phyloP scores from a whole-genome alignment of 2,113 vertebrate genomes.

The Dascyllus trimaculatus region DNA sequence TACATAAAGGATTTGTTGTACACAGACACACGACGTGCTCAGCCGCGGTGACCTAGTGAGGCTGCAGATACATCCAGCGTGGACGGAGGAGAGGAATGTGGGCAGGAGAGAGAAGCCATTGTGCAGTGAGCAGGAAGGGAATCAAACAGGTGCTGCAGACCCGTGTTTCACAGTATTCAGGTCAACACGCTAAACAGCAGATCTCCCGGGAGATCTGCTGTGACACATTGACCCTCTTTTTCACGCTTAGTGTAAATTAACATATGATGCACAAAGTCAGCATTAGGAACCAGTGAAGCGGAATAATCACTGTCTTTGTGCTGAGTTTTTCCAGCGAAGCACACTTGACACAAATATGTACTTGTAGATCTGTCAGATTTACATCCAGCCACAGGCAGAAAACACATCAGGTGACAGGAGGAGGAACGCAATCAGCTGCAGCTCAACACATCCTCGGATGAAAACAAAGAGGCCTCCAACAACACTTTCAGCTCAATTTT shows the following conservation, averaged over 20 bases:
- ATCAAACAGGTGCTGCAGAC: conserved; percentile 79
- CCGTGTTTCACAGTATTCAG: conserved; percentile 57
- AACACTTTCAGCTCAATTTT: not conserved
- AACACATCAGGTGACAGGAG: not conserved
- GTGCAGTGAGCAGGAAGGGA: conserved; percentile 53
- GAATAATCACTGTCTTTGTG: conserved; percentile 48
- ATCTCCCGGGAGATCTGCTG: conserved; percentile 59
- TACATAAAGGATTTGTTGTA: conserved; percentile 61
- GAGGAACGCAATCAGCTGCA: not conserved
- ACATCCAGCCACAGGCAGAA: conserved; percentile 6
- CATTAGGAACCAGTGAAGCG: conserved; percentile 54
- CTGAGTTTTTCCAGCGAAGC: conserved; percentile 27
- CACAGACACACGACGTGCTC: conserved; percentile 20
- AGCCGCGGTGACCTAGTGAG: conserved; percentile 48
- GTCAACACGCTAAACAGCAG: conserved; percentile 64
- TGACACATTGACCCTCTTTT: conserved; percentile 80
- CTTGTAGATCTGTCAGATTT: conserved; percentile 13
- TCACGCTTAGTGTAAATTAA: conserved; percentile 69
- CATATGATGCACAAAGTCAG: conserved; percentile 71
- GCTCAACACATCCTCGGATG: not conserved
- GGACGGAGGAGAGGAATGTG: conserved; percentile 22
- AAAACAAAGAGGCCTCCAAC: not conserved
- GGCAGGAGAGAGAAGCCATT: not conserved
- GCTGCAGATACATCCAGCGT: conserved; percentile 12
- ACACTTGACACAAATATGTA: conserved; percentile 2